Percentiles rank a stretch among this genome's conserved stretches.
Conservation (phyloP, 2,113 vertebrate species). For the Psophia crepitans region DNA sequence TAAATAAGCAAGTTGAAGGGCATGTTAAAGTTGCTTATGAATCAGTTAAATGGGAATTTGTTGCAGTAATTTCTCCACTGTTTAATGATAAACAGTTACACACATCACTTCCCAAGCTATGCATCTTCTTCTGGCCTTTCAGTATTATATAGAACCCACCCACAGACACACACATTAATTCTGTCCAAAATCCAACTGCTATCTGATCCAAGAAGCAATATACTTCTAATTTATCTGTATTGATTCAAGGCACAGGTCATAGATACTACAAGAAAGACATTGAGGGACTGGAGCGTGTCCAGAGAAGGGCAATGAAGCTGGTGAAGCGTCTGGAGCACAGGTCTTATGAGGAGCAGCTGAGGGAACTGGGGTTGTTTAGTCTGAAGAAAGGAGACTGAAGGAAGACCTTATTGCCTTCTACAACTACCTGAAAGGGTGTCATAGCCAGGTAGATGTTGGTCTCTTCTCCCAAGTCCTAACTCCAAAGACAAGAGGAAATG, state of each 20-base stretch:
- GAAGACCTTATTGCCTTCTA: too few species aligned
- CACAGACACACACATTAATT: not conserved
- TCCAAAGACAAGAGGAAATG: too few species aligned
- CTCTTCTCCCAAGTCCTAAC: too few species aligned
- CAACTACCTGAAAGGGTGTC: too few species aligned
- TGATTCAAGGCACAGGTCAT: not conserved
- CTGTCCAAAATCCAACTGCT: not conserved
- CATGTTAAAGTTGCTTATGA: not conserved
- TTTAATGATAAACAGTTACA: conserved; percentile 43
- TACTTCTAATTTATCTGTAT: not conserved
- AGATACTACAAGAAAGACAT: not conserved
- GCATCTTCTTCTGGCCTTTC: conserved; percentile 22
- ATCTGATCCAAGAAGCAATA: not conserved
- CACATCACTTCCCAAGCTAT: conserved; percentile 3
- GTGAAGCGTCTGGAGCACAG: too few species aligned
- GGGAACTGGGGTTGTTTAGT: too few species aligned
- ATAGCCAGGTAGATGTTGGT: too few species aligned
- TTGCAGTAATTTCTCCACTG: conserved; percentile 5
- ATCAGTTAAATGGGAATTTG: not conserved
- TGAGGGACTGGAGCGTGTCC: too few species aligned
- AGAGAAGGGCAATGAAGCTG: too few species aligned
- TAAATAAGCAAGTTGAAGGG: not conserved
- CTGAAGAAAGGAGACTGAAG: too few species aligned
- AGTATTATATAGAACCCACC: not conserved
- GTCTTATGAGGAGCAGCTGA: too few species aligned